Percentiles rank a stretch among this genome's conserved stretches.
phyloP scores from a whole-genome alignment of 2,888 invertebrate species.

The Xestia xanthographa region DNA sequence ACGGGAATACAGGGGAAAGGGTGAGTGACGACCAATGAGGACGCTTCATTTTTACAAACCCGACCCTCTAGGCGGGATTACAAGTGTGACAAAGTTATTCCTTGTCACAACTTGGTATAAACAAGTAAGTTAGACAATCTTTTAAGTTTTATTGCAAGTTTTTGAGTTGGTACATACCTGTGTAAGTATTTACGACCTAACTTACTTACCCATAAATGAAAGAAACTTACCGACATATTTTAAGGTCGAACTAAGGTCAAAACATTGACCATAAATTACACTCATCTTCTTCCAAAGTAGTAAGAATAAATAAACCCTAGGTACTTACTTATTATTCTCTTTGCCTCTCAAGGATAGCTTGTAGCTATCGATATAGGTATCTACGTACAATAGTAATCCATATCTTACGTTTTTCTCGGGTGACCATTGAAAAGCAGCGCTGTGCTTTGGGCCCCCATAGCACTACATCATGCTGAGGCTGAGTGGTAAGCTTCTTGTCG shows the following conservation, averaged over 20 bases:
- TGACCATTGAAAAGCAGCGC: background rate
- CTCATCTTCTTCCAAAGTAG: background rate
- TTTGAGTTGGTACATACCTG: no score
- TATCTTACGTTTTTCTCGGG: background rate
- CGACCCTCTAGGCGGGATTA: constrained; percentile 77
- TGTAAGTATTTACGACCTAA: no score
- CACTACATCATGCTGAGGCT: no score
- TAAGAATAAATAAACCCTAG: background rate
- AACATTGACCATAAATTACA: background rate
- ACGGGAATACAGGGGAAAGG: constrained; percentile 73
- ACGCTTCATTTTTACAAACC: constrained; percentile 59
- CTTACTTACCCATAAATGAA: background rate
- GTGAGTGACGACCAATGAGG: constrained; percentile 77
- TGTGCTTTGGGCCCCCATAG: no score
- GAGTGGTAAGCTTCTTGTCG: no score
- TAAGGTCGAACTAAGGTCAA: background rate
- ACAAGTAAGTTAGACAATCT: constrained; percentile 17
- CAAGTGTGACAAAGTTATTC: constrained; percentile 58
- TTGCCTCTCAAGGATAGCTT: background rate
- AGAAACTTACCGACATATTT: background rate
- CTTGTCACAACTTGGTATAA: constrained; percentile 43
- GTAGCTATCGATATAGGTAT: no score
- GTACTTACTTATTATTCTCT: background rate
- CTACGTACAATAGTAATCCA: background rate
- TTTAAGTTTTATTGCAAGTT: background rate